Conservation (phyloP, 1,140 invertebrate genomes). For the Neodiprion fabricii region DNA sequence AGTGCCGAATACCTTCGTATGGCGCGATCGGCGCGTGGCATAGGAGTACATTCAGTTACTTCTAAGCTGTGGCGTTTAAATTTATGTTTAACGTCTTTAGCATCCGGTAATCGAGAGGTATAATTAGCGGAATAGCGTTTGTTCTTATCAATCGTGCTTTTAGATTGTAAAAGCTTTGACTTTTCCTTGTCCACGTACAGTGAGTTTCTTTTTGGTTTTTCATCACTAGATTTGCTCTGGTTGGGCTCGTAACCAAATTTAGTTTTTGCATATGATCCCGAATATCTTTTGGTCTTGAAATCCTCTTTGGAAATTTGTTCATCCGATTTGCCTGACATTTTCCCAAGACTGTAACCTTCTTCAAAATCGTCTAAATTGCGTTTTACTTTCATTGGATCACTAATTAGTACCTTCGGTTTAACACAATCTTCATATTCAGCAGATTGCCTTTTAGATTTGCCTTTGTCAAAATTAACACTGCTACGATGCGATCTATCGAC, state of each 20-base stretch:
- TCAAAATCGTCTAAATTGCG: conserved; percentile 48
- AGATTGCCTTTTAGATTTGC: conserved; percentile 41
- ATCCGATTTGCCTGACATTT: conserved; percentile 30
- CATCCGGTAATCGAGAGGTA: conserved; percentile 36
- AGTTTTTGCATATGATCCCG: conserved; percentile 27
- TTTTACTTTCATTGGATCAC: conserved; percentile 28
- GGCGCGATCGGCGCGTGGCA: conserved; percentile 29
- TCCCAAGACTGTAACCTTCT: conserved; percentile 30
- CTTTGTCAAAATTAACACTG: conserved; percentile 34
- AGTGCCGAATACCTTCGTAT: conserved; percentile 49
- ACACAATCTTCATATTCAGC: conserved; percentile 49
- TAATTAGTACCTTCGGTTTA: conserved; percentile 34
- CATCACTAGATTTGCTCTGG: conserved; percentile 28
- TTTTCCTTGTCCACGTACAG: conserved; percentile 43
- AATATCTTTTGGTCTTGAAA: conserved; percentile 33
- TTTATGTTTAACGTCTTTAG: conserved; percentile 43
- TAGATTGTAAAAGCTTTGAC: conserved; percentile 33
- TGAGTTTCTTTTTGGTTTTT: conserved; percentile 43
- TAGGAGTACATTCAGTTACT: conserved; percentile 36
- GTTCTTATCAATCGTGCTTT: conserved; percentile 40
- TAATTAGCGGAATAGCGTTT: conserved; percentile 53
- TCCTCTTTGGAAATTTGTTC: conserved; percentile 30
- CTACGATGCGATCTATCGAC: conserved; percentile 25
- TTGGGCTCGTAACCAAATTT: conserved; percentile 30
- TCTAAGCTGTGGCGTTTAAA: conserved; percentile 53